These are phyloP conservation scores for Brassicogethes aeneus DNA, from an alignment of 2,888 invertebrate genomes.

Conservation along the genomic window DNA sequence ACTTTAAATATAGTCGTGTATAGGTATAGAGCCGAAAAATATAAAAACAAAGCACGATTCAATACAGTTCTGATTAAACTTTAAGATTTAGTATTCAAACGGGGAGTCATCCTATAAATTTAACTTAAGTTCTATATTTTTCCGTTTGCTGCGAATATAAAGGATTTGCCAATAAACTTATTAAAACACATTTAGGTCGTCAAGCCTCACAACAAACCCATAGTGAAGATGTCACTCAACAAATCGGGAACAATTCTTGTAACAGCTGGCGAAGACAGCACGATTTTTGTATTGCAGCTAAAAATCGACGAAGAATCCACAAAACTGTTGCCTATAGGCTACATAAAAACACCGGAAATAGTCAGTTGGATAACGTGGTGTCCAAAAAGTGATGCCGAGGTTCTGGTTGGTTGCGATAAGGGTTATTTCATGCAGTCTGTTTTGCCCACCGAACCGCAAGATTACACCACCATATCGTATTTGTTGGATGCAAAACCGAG, in stretches of 20 bases:
- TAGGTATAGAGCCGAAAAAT: too few species aligned
- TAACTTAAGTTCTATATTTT: too few species aligned
- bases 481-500: constrained; percentile 34
- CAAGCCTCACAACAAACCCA: constrained; percentile 58
- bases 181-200: constrained; percentile 39
- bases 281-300: constrained; percentile 58
- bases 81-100: too few species aligned
- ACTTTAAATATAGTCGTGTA: too few species aligned
- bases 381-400: constrained; percentile 32
- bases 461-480: constrained; percentile 43
- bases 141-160: too few species aligned
- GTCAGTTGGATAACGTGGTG: constrained; percentile 59
- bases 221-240: constrained; percentile 56
- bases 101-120: too few species aligned
- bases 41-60: too few species aligned
- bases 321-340: constrained; percentile 56
- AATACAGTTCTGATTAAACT: too few species aligned
- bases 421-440: constrained; percentile 49
- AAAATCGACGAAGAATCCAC: constrained; percentile 29
- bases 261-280: constrained; percentile 57
- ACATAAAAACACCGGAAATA: constrained; percentile 52
- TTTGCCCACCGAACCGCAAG: constrained; percentile 39
- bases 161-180: constrained; percentile 7
- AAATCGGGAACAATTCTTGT: constrained; percentile 49
- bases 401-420: constrained; percentile 46